Percentiles rank a stretch among this genome's conserved stretches.
Conservation (phyloP, 1,140 invertebrate species). For the Nylanderia fulva region DNA sequence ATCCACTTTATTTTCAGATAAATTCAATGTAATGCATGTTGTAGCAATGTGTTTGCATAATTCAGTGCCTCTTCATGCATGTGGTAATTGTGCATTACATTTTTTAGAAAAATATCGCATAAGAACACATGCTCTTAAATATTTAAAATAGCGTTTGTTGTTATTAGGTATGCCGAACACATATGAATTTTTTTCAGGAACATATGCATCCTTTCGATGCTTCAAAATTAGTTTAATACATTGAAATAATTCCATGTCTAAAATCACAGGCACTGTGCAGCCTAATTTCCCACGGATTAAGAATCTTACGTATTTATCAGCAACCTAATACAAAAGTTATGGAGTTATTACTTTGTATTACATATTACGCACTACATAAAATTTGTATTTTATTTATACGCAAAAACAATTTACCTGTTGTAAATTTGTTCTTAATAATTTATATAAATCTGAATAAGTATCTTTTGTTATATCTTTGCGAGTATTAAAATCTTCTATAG, state of each 20-base stretch:
- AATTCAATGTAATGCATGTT: no score
- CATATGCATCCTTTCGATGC: conserved; percentile 5
- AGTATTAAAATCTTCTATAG: conserved; percentile 18
- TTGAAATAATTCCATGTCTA: conserved; percentile 23
- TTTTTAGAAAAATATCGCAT: no score
- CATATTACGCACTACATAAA: background rate
- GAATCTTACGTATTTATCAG: conserved; percentile 32
- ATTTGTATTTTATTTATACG: background rate
- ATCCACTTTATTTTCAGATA: conserved; percentile 43
- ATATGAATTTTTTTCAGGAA: conserved; percentile 21
- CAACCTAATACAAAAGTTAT: conserved; percentile 16
- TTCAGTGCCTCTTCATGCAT: conserved; percentile 35
- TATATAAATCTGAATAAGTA: conserved; percentile 14
- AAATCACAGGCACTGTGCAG: conserved; percentile 2
- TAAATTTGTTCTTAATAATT: conserved; percentile 20
- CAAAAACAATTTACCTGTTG: background rate
- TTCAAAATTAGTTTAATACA: conserved; percentile 22
- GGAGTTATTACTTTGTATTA: background rate
- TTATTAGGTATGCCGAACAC: conserved; percentile 1
- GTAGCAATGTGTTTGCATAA: no score
- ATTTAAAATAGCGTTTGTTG: background rate
- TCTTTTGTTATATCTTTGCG: conserved; percentile 6
- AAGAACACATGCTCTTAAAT: no score
- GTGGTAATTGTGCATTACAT: conserved; percentile 12
- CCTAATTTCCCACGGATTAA: conserved; percentile 16